These are phyloP conservation scores for Paragorgia papillata DNA, from an alignment of 92 coral and sea anemone genomes.

Conservation along the genomic window DNA sequence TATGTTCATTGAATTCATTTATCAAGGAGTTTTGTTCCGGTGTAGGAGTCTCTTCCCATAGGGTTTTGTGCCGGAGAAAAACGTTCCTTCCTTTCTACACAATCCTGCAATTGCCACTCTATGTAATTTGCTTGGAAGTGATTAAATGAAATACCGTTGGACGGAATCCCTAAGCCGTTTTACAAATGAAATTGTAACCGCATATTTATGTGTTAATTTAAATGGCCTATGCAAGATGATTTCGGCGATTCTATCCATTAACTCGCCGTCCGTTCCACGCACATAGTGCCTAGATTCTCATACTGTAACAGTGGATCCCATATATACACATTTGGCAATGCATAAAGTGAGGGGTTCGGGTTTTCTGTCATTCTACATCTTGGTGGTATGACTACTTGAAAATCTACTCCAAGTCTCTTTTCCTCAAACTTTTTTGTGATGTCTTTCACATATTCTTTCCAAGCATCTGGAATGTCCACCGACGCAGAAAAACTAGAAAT, in stretches of 20 bases:
- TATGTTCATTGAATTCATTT: no score
- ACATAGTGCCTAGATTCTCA: constrained; percentile 46
- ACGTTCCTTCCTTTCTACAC: constrained; percentile 12
- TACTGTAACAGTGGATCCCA: constrained; percentile 47
- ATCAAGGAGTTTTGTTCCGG: no score
- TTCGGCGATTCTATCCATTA: no score
- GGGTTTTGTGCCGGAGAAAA: constrained; percentile 36
- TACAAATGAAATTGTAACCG: constrained; percentile 32
- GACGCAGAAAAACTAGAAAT: no score
- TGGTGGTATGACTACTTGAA: no score
- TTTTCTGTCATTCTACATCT: no score
- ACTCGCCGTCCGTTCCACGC: constrained; percentile 15
- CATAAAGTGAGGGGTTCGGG: not conserved
- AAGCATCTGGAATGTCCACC: no score
- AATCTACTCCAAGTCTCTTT: no score
- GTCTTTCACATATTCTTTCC: no score
- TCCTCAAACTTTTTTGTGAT: no score
- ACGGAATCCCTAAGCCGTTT: constrained; percentile 26
- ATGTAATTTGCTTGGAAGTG: constrained; percentile 43
- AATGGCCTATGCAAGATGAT: constrained; percentile 36
- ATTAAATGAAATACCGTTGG: constrained; percentile 49
- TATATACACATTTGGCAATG: constrained; percentile 43
- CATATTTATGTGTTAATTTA: constrained; percentile 46
- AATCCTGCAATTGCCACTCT: constrained; percentile 37
- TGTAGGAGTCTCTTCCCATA: not conserved